phyloP scores from a whole-genome alignment of 2,113 vertebrate genomes.

The Tichodroma muraria region DNA sequence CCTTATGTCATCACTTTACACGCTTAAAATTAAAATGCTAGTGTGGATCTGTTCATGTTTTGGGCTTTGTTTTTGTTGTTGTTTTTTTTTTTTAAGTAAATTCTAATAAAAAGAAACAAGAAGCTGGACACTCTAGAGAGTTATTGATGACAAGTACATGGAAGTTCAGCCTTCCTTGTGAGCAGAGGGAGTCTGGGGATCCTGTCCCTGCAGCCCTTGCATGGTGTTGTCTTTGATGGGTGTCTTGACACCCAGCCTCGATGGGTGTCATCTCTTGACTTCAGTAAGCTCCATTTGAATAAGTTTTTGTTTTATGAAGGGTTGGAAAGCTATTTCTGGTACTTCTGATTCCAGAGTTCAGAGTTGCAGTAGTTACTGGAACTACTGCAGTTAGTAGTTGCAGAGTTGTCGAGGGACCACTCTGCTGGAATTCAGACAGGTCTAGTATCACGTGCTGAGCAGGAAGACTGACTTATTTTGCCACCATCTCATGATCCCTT shows the following conservation, averaged over 20 bases:
- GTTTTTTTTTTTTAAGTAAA: neutral
- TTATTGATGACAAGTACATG: neutral
- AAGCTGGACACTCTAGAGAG: neutral
- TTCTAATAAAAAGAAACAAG: neutral
- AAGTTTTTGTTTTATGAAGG: neutral
- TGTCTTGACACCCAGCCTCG: no score
- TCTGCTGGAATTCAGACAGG: neutral
- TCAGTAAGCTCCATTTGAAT: neutral
- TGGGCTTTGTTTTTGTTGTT: neutral
- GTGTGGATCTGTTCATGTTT: neutral
- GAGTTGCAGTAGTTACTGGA: no score
- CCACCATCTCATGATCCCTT: neutral
- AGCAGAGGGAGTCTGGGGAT: neutral
- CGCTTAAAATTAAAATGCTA: constrained; percentile 15
- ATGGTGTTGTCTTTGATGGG: no score
- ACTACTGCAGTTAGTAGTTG: neutral
- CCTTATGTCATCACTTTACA: constrained; percentile 13
- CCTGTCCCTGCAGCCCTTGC: neutral
- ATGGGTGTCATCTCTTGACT: neutral
- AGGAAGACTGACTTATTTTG: neutral
- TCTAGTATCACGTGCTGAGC: neutral
- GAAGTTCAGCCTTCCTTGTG: neutral
- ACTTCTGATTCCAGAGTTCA: neutral
- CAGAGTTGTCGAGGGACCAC: neutral
- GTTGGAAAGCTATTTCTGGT: neutral